Percentiles rank a stretch among this genome's conserved stretches.
These are phyloP conservation scores for Alviniconcha marisindica DNA, from an alignment of 1,140 invertebrate species.

Conservation along the genomic window DNA sequence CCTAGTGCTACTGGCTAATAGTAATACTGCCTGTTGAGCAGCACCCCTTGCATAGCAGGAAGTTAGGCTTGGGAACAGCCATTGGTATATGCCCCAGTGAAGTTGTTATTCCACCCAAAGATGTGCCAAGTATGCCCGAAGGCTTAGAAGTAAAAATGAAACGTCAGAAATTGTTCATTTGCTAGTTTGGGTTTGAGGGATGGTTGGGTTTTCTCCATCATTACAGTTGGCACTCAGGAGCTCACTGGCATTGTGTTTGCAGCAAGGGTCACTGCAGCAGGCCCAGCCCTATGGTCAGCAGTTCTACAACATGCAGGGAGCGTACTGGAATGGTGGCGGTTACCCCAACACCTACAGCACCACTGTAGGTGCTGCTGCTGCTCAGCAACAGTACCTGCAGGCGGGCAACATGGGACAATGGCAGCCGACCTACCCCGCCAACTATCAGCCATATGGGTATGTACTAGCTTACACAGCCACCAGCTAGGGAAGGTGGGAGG, in stretches of 20 bases:
- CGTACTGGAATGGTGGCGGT: slow-evolving; percentile 49
- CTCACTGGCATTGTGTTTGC: slow-evolving; percentile 24
- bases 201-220: too few species aligned
- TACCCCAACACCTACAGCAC: slow-evolving; percentile 50
- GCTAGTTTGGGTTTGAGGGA: too few species aligned
- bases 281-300: slow-evolving; percentile 54
- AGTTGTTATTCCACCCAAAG: too few species aligned
- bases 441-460: slow-evolving; percentile 57
- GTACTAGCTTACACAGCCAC: too few species aligned
- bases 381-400: slow-evolving; percentile 53
- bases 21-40: too few species aligned
- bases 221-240: background rate
- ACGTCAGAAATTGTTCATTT: too few species aligned
- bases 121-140: too few species aligned
- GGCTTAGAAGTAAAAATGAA: too few species aligned
- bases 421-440: slow-evolving; percentile 54
- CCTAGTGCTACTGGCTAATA: too few species aligned
- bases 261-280: slow-evolving; percentile 50
- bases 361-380: slow-evolving; percentile 46
- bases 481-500: background rate
- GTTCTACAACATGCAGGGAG: slow-evolving; percentile 57
- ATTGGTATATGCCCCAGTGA: too few species aligned
- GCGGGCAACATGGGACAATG: slow-evolving; percentile 55
- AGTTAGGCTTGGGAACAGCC: too few species aligned
- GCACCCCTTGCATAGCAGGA: too few species aligned